These are phyloP conservation scores for Coelopa frigida DNA, from an alignment of 1,140 invertebrate genomes.

Conservation along the genomic window DNA sequence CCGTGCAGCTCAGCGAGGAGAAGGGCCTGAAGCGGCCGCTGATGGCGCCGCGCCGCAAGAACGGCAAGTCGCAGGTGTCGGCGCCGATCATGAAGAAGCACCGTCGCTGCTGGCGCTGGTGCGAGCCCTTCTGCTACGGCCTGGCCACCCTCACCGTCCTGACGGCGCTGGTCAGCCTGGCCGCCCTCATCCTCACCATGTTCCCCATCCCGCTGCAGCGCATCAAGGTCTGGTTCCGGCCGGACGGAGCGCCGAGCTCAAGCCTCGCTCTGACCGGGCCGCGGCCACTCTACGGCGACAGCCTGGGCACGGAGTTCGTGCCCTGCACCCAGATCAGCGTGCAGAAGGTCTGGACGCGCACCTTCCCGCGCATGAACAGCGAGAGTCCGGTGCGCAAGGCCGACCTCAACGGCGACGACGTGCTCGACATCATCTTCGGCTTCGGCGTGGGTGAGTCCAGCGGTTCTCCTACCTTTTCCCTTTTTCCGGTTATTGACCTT, in stretches of 20 bases:
- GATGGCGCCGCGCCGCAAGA: conserved; percentile 61
- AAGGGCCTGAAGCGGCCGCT: conserved; percentile 63
- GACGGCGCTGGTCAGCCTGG: conserved; percentile 51
- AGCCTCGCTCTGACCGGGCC: background rate
- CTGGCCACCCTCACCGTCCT: conserved; percentile 52
- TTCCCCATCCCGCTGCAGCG: conserved; percentile 56
- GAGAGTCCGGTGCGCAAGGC: conserved; percentile 65
- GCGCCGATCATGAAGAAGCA: conserved; percentile 47
- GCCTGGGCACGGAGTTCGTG: conserved; percentile 44
- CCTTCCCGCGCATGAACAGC: conserved; percentile 66
- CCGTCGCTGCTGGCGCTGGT: conserved; percentile 50
- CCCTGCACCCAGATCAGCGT: conserved; percentile 63
- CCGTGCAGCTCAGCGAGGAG: conserved; percentile 58
- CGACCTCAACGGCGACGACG: conserved; percentile 67
- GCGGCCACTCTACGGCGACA: conserved; percentile 21
- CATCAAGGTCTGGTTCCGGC: conserved; percentile 51
- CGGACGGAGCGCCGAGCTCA: conserved; percentile 11
- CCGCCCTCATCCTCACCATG: conserved; percentile 59
- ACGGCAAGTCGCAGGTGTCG: conserved; percentile 41
- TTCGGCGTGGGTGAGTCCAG: conserved; percentile 63
- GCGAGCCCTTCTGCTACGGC: conserved; percentile 56
- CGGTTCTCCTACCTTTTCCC: background rate
- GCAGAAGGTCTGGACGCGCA: conserved; percentile 63
- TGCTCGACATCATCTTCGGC: conserved; percentile 70
- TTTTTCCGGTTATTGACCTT: background rate